Percentiles rank a stretch among this genome's conserved stretches.
Evolutionary conservation across 64 coral and sea anemone species (phyloP).

Genomic region (Actinia equina): DNA sequence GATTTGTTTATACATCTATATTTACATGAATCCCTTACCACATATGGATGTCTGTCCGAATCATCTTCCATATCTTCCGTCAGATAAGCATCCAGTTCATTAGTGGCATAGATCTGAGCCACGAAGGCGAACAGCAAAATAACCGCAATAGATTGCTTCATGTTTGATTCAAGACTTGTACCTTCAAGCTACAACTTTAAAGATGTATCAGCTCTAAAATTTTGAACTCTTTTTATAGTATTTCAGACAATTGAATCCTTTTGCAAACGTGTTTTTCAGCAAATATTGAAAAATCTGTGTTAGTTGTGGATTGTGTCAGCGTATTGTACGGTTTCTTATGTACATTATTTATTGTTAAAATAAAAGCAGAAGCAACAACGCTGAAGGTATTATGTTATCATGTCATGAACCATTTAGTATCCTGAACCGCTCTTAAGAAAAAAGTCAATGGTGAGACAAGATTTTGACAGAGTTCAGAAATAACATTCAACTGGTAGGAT

Average conservation of each 20-base stretch:
- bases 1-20: too few relatives aligned
- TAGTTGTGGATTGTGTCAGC: background rate
- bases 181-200: conserved; percentile 5
- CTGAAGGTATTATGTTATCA: background rate
- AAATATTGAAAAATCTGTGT: conserved; percentile 5
- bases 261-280: background rate
- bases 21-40: conserved; percentile 3
- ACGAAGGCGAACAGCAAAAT: conserved; percentile 32
- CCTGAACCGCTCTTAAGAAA: background rate
- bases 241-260: background rate
- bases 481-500: background rate
- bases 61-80: background rate
- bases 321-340: background rate
- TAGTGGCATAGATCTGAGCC: conserved; percentile 24
- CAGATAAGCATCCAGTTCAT: background rate
- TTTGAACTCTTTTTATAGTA: background rate
- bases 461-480: background rate
- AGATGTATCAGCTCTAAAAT: background rate
- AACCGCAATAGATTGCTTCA: conserved; percentile 4
- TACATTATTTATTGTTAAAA: background rate
- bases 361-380: background rate
- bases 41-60: conserved; percentile 12
- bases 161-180: background rate
- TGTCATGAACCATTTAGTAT: too few relatives aligned
- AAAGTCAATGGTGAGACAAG: background rate